A percentile compares a stretch with the other conserved stretches of the same genome.
phyloP scores from a whole-genome alignment of 2,888 invertebrate genomes.

The Caradrina kadenii region DNA sequence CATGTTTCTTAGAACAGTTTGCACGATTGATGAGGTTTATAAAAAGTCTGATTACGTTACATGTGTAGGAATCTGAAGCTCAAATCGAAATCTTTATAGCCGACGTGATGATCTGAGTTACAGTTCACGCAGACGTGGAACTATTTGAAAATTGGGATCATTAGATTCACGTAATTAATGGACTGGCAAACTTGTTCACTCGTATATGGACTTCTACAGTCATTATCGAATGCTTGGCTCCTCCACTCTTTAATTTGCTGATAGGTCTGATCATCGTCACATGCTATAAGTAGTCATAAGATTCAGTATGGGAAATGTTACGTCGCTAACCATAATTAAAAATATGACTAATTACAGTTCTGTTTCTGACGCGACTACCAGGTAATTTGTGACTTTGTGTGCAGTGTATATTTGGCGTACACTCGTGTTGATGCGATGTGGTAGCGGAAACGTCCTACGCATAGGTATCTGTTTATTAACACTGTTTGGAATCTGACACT shows the following conservation, averaged over 20 bases:
- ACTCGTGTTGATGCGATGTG: conserved; percentile 65
- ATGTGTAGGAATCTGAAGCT: conserved; percentile 57
- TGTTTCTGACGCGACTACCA: conserved; percentile 49
- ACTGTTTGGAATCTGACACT: conserved; percentile 73
- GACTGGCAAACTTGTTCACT: conserved; percentile 25
- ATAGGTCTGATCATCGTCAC: conserved; percentile 14
- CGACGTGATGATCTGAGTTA: conserved; percentile 47
- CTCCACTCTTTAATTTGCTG: conserved; percentile 1
- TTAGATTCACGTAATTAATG: conserved; percentile 32
- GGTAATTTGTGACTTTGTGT: conserved; percentile 59
- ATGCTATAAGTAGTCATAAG: conserved; percentile 29
- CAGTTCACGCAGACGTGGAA: conserved; percentile 42
- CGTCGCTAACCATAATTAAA: conserved; percentile 49
- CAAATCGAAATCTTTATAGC: conserved; percentile 54
- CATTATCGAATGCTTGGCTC: conserved; percentile 38
- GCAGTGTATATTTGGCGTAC: conserved; percentile 69
- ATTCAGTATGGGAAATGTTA: conserved; percentile 44
- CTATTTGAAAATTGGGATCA: conserved; percentile 50
- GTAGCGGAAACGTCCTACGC: conserved; percentile 77
- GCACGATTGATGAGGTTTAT: conserved; percentile 54
- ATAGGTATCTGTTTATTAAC: conserved; percentile 70
- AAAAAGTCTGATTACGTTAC: conserved; percentile 63
- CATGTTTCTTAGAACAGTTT: conserved; percentile 60
- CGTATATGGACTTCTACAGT: conserved; percentile 21
- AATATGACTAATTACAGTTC: conserved; percentile 56